Conservation (phyloP, 64 coral and sea anemone genomes). For the Actinia tenebrosa region DNA sequence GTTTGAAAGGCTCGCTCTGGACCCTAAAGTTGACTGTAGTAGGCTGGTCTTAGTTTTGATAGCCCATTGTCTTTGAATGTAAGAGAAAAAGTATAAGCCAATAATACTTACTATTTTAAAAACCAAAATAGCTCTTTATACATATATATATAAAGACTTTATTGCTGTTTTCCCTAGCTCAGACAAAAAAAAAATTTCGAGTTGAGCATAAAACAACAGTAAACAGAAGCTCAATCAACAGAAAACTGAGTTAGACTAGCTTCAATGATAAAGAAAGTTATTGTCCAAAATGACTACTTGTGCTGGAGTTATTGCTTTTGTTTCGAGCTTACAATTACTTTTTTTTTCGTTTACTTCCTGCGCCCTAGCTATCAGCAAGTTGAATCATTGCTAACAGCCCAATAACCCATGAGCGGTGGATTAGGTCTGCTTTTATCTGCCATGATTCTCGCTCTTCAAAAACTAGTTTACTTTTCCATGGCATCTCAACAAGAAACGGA, state of each 20-base stretch:
- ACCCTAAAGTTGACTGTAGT: too few species aligned
- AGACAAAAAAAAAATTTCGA: too few species aligned
- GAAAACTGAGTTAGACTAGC: not conserved
- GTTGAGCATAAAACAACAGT: too few species aligned
- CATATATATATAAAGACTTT: too few species aligned
- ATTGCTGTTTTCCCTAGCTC: too few species aligned
- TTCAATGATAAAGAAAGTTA: not conserved
- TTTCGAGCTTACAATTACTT: not conserved
- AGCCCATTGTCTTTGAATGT: too few species aligned
- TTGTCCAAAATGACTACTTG: not conserved
- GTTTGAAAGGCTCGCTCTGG: too few species aligned
- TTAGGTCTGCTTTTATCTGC: not conserved
- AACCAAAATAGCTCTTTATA: too few species aligned
- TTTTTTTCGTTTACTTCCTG: not conserved
- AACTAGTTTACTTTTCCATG: not conserved
- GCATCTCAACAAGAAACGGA: slow-evolving; percentile 3
- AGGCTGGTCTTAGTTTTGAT: too few species aligned
- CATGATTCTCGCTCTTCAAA: not conserved
- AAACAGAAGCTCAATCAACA: not conserved
- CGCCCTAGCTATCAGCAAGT: not conserved
- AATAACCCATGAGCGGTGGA: not conserved
- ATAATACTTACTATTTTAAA: too few species aligned
- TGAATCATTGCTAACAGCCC: not conserved
- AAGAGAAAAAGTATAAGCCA: too few species aligned
- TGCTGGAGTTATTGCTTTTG: slow-evolving; percentile 5